Evolutionary conservation across 2,113 vertebrate species (phyloP).

Genomic region (Candoia aspera): DNA sequence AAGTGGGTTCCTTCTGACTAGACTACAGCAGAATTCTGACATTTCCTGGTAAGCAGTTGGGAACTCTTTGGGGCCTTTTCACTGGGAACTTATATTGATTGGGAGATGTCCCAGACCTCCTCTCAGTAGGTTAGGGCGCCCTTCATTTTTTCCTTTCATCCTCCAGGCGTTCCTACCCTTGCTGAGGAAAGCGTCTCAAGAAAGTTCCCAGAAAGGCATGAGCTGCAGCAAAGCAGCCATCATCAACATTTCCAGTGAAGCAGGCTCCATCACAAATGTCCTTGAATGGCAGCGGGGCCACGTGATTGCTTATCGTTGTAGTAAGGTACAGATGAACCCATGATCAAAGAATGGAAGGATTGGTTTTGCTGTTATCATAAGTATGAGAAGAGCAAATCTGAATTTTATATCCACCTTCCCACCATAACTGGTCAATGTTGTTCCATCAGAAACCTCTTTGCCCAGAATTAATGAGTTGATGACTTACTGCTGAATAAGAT

Average conservation of each 20-base stretch:
- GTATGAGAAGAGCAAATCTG: not conserved
- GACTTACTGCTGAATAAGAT: not conserved
- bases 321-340: not conserved
- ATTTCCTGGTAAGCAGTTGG: not conserved
- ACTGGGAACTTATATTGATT: not conserved
- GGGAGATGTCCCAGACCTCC: not conserved
- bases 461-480: not conserved
- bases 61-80: not conserved
- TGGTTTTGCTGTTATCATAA: not conserved
- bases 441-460: not conserved
- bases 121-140: not conserved
- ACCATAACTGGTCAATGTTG: not conserved
- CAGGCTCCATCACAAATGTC: not conserved
- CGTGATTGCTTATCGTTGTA: not conserved
- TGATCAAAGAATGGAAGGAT: not conserved
- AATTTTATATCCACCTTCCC: not conserved
- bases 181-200: conserved; percentile 15
- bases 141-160: not conserved
- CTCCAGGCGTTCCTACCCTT: conserved; percentile 10
- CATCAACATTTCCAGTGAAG: conserved; percentile 5
- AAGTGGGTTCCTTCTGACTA: not conserved
- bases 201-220: conserved; percentile 1
- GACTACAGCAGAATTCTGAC: not conserved
- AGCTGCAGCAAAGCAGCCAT: conserved; percentile 17
- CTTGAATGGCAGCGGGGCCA: not conserved